Conservation (phyloP, 2,888 invertebrate species). For the Globia sparganii region DNA sequence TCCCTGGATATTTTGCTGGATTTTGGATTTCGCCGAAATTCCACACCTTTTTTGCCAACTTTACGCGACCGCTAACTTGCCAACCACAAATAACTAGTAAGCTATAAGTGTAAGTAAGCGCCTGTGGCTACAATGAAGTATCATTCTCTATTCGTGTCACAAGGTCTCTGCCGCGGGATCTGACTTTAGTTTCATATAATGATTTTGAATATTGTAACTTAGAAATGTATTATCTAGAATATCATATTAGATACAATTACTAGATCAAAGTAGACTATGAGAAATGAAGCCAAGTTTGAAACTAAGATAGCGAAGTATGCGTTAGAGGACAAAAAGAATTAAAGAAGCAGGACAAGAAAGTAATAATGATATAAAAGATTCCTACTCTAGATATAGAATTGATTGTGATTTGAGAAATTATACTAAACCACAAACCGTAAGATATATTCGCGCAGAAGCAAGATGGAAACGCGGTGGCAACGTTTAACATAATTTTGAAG, state of each 20-base stretch:
- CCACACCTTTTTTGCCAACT: slow-evolving; percentile 65
- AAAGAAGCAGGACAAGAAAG: background rate
- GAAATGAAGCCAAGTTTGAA: background rate
- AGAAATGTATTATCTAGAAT: slow-evolving; percentile 18
- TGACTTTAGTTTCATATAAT: slow-evolving; percentile 44
- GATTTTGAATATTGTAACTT: slow-evolving; percentile 4
- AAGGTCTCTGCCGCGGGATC: slow-evolving; percentile 60
- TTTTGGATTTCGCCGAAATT: slow-evolving; percentile 1
- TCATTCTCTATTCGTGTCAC: slow-evolving; percentile 80
- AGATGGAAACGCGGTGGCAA: background rate
- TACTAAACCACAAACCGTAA: background rate
- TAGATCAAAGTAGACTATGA: background rate
- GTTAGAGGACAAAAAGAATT: background rate
- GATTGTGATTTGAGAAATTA: background rate
- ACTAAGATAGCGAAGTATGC: background rate
- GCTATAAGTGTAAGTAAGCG: slow-evolving; percentile 66
- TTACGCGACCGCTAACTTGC: slow-evolving; percentile 72
- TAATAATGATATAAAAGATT: background rate
- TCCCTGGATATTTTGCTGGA: background rate
- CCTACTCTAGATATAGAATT: background rate
- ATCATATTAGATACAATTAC: background rate
- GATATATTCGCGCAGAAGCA: background rate
- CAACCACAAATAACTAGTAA: slow-evolving; percentile 74
- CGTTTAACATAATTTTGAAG: background rate
- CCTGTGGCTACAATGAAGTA: slow-evolving; percentile 72